These are phyloP conservation scores for Intellagama lesueurii DNA, from an alignment of 2,797 vertebrate species.

Conservation along the genomic window DNA sequence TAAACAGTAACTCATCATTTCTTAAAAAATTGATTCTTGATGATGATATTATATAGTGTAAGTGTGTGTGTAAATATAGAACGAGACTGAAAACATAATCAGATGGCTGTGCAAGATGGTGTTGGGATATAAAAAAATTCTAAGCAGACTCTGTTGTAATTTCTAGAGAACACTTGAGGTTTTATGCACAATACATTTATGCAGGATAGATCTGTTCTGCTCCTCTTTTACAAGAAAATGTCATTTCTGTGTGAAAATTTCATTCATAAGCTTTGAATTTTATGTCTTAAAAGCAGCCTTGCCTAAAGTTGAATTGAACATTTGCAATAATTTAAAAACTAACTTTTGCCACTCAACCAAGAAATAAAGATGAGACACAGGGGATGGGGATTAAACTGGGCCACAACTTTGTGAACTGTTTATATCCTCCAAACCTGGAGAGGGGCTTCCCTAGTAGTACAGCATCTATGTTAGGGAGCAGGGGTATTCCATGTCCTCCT, in stretches of 20 bases:
- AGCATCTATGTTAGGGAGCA: too few species aligned
- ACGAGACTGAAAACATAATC: neutral
- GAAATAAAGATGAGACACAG: too few species aligned
- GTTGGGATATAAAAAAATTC: neutral
- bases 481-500: too few species aligned
- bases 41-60: constrained; percentile 12
- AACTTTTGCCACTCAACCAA: too few species aligned
- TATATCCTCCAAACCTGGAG: too few species aligned
- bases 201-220: constrained; percentile 25
- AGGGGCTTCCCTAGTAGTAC: too few species aligned
- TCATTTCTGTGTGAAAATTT: neutral
- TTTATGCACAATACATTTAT: neutral
- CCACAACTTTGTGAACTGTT: too few species aligned
- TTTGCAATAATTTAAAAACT: neutral
- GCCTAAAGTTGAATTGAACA: neutral
- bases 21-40: constrained; percentile 3
- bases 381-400: too few species aligned
- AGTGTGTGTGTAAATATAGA: constrained; percentile 29
- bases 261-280: neutral
- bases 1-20: constrained; percentile 10
- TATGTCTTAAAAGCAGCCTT: neutral
- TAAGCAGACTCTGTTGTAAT: neutral
- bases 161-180: constrained; percentile 14
- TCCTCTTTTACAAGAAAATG: constrained; percentile 28
- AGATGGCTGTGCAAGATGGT: neutral